These are phyloP conservation scores for Micronisus gabar DNA, from an alignment of 2,113 vertebrate species.

Conservation along the genomic window DNA sequence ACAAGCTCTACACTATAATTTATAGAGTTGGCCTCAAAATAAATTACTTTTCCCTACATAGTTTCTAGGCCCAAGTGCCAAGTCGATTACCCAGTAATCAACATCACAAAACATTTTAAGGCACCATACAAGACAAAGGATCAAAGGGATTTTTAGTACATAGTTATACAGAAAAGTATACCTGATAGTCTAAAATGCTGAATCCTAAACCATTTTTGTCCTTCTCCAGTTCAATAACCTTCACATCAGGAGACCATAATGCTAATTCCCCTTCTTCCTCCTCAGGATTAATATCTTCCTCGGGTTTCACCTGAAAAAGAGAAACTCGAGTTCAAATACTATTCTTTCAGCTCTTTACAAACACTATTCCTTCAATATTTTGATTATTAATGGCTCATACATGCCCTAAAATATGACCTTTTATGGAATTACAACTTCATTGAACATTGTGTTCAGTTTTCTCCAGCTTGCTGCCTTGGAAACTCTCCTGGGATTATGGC, in stretches of 20 bases:
- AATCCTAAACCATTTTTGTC: constrained; percentile 89
- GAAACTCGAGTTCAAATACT: neutral
- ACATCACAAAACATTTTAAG: neutral
- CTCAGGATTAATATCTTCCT: constrained; percentile 50
- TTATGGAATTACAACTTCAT: neutral
- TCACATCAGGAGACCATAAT: constrained; percentile 88
- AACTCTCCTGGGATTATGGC: neutral
- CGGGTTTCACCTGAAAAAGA: constrained; percentile 49
- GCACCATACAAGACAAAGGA: neutral
- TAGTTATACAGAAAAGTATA: constrained; percentile 44
- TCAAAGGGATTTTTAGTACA: neutral
- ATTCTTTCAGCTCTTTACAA: neutral
- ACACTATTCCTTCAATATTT: neutral
- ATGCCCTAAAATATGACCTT: neutral
- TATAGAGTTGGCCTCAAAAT: neutral
- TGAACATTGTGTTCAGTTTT: neutral
- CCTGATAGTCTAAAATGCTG: constrained; percentile 98
- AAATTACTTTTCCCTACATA: neutral
- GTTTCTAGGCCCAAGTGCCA: neutral
- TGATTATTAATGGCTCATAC: neutral
- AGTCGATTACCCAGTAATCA: neutral
- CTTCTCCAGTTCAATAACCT: constrained; percentile 85
- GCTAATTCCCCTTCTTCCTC: constrained; percentile 87
- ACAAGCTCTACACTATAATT: neutral
- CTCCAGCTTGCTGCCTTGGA: neutral